Percentiles rank a stretch among this genome's conserved stretches.
phyloP scores from a whole-genome alignment of 1,140 invertebrate genomes.

The Heliconius hewitsoni region DNA sequence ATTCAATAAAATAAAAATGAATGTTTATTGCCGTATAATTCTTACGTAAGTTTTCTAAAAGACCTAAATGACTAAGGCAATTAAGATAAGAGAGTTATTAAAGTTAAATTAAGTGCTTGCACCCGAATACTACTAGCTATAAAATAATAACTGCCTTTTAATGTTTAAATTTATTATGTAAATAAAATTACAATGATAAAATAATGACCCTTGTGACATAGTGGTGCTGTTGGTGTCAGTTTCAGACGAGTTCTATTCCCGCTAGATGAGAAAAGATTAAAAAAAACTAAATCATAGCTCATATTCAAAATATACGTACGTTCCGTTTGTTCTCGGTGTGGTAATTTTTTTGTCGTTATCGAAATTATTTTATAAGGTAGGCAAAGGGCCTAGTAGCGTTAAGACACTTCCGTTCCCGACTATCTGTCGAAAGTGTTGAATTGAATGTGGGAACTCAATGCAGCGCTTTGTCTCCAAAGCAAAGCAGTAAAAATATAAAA shows the following conservation, averaged over 20 bases:
- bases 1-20: background rate
- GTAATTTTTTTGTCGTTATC: too few relatives aligned
- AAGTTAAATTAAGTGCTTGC: constrained; percentile 3
- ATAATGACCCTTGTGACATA: background rate
- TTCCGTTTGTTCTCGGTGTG: too few relatives aligned
- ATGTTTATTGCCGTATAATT: background rate
- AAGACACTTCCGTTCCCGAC: too few relatives aligned
- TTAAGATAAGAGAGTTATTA: constrained; percentile 10
- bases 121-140: constrained; percentile 1
- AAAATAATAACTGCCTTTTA: constrained; percentile 1
- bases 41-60: background rate
- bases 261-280: background rate
- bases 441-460: too few relatives aligned
- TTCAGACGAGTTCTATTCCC: background rate
- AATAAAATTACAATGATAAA: background rate
- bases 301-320: too few relatives aligned
- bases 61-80: constrained; percentile 3
- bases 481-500: too few relatives aligned
- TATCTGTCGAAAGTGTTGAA: too few relatives aligned
- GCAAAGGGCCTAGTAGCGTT: too few relatives aligned
- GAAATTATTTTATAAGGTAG: too few relatives aligned
- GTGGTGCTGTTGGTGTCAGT: background rate
- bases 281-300: too few relatives aligned
- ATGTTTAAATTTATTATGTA: constrained; percentile 10
- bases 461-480: too few relatives aligned